Percentiles rank a stretch among this genome's conserved stretches.
These are phyloP conservation scores for Sesia apiformis DNA, from an alignment of 2,888 invertebrate species.

Conservation along the genomic window DNA sequence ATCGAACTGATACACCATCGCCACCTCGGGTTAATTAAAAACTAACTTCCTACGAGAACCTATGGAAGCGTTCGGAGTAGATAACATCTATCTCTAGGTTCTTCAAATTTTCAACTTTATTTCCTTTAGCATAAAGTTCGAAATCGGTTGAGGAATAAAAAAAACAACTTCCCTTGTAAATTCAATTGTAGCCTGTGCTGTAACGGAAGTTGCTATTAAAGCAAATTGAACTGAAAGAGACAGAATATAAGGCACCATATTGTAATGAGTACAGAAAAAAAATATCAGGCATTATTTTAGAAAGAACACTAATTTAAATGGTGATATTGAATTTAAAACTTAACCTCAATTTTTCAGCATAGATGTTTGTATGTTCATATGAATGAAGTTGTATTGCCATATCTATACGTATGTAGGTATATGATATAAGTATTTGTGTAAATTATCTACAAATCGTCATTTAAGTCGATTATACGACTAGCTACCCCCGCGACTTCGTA, in stretches of 20 bases:
- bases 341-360: too few species aligned
- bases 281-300: conserved; percentile 7
- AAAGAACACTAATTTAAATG: conserved; percentile 9
- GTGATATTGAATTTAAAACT: too few species aligned
- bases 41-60: conserved; percentile 6
- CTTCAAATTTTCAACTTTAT: neutral
- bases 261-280: conserved; percentile 1
- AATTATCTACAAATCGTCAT: too few species aligned
- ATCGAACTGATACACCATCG: conserved; percentile 22
- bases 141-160: neutral
- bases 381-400: too few species aligned
- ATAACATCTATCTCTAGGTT: conserved; percentile 4
- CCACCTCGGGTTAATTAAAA: conserved; percentile 19
- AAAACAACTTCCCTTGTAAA: conserved; percentile 1
- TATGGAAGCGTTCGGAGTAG: conserved; percentile 2
- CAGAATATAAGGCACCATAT: conserved; percentile 4
- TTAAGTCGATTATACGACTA: too few species aligned
- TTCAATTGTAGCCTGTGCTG: conserved; percentile 8
- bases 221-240: conserved; percentile 1
- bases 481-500: too few species aligned
- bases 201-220: conserved; percentile 1
- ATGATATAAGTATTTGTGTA: too few species aligned
- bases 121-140: neutral
- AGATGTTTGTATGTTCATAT: too few species aligned
- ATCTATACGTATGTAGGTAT: too few species aligned